Base-by-base conservation (phyloP, 2,113 vertebrate genomes). In the Muscicapa adusta region DNA sequence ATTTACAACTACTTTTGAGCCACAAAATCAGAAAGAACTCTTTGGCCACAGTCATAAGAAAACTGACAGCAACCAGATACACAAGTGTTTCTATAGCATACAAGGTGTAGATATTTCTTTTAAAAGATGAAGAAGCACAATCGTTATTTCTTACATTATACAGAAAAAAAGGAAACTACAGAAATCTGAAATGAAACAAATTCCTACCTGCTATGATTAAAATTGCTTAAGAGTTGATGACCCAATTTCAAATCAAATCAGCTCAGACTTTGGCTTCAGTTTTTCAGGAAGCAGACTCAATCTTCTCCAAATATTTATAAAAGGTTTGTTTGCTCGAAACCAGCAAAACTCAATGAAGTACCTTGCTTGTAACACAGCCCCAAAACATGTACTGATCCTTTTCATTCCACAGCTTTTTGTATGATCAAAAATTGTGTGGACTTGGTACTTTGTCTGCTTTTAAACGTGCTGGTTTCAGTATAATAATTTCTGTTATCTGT, bases 241-340 rank as follows among this genome's bases (percentile, higher is more conserved):
- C 88, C 79, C 95, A 85, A 88, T 92, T 93, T 79, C 82, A 83
- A 68, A 91, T 22, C 58, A 75, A 66, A 93, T 36, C 63, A 79
- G 63, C 22, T 80, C 91, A 92, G 91, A 96, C 89, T 91, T 94
- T 89, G 94, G 63, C 93, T 96, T 85, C 91, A 71, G 88, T 70
- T 94, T 79, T 91, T 96, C 96, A 94, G 95, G 92, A 90, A 93
- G 63, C 31, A 82, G 62, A 10, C 28, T 62, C 85, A 96, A 48
- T 91, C 94, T 94, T 96, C 94, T 94, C 78, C 56, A 96, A 95
- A 95, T 95, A 95, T 96, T 95, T 95, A 80, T 60, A 93, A 95
- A 93, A 66, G 70, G 56, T 73, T 93, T 96, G 95, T 95, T 96
- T 95, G 91, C 92, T 88, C 6, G 9, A 90, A 70, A 77, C 24